Base-by-base conservation (phyloP, 2,797 vertebrate genomes). In the Carapus acus region DNA sequence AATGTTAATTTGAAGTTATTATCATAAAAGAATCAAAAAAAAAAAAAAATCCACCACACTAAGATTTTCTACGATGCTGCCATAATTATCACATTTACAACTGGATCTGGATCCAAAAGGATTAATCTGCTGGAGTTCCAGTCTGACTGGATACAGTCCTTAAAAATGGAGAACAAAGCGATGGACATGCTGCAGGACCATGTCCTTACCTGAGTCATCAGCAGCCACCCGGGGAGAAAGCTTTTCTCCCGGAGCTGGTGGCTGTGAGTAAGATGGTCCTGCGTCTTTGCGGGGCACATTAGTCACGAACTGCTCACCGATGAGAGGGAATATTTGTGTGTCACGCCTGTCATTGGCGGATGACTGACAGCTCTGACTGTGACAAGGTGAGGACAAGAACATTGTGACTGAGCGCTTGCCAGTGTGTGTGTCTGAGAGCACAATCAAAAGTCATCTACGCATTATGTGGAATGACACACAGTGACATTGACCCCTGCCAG, bases 291-390 rank as follows among this genome's bases (percentile, higher is more conserved):
- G 70, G 63, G 54, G 70, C 55, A 61, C 62, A 71, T 83, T 77
- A 81, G 71, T 84, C 80, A 84, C 62, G 36, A 67, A 43, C 45
- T 34, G 43, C 45, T 47, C 62, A 58, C 77, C 81, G 79, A 76
- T 77, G 49, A 64, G 52, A 60, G 47, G 19, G 39, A 53, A 3
- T 15, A 1, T 36, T 48, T 64, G 45, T 83, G 79, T 82, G 65
- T 85, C 78, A 82, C 29, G 62, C 37, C 50, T 69, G 74, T 80
- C 75, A 71, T 38, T 27, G 27, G 19, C 60, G 40, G 71, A n/a
- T 73, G 74, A 81, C 34, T 77, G 78, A 82, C 78, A 76, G 70
- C 57, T 49, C 36, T 49, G 76, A 78, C 71, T 63, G 48, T 7
- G 74, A 73, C 78, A 80, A 84, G 80, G 81, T 77, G 68, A 78